Evolutionary conservation across 2,888 invertebrate genomes (phyloP).

Genomic region (Sesamia inferens): DNA sequence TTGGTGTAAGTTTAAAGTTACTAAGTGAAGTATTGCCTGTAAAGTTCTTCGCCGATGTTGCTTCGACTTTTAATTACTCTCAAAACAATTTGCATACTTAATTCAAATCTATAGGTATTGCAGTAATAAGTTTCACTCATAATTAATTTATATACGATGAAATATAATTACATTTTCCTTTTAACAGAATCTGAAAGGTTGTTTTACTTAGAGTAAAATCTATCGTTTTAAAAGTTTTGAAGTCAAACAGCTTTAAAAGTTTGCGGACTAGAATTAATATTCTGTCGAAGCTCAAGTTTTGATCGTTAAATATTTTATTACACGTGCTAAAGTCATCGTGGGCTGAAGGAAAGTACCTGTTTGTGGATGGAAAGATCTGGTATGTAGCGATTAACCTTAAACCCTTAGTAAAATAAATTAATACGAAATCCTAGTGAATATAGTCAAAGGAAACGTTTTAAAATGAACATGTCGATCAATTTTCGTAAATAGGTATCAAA

Average conservation of each 20-base stretch:
- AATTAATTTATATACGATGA: conserved; percentile 36
- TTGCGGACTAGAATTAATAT: conserved; percentile 28
- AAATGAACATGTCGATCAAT: too few relatives aligned
- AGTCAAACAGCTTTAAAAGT: conserved; percentile 29
- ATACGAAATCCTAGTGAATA: too few relatives aligned
- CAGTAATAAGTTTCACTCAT: conserved; percentile 45
- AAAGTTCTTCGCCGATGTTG: conserved; percentile 22
- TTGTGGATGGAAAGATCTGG: too few relatives aligned
- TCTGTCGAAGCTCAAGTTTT: conserved; percentile 19
- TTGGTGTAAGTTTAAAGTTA: conserved; percentile 1
- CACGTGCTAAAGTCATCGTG: neutral
- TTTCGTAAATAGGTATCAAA: too few relatives aligned
- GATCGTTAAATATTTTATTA: conserved; percentile 28
- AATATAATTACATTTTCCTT: conserved; percentile 42
- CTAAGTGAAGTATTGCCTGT: conserved; percentile 27
- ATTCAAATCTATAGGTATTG: conserved; percentile 53
- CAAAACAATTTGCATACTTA: conserved; percentile 56
- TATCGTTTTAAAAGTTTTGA: conserved; percentile 35
- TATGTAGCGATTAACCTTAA: too few relatives aligned
- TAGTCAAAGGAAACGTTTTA: too few relatives aligned
- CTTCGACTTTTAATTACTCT: conserved; percentile 46
- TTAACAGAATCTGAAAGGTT: conserved; percentile 33
- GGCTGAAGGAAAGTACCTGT: neutral
- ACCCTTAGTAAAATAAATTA: too few relatives aligned
- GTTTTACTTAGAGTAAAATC: conserved; percentile 38